Conservation (phyloP, 2,888 invertebrate species). For the Drosophila quinaria region DNA sequence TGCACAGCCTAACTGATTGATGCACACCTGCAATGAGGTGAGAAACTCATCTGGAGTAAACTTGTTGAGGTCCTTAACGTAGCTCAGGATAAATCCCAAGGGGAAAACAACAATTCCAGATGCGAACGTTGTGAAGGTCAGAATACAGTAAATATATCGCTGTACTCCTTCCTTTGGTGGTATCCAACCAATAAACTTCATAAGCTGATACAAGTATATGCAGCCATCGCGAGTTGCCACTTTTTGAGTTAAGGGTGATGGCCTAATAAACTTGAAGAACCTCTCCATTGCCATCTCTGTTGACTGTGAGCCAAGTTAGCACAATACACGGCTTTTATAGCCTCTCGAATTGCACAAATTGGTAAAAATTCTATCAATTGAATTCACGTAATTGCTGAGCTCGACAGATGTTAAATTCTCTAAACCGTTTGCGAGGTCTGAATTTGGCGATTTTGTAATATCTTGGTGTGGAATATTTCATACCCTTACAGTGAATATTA, state of each 20-base stretch:
- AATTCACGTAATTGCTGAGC: too few species aligned
- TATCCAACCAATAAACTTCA: conserved; percentile 2
- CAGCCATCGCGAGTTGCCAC: not conserved
- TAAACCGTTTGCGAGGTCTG: too few species aligned
- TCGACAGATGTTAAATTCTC: too few species aligned
- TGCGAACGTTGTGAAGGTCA: not conserved
- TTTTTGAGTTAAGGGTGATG: not conserved
- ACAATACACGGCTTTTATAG: not conserved
- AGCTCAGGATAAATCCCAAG: not conserved
- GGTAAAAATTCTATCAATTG: too few species aligned
- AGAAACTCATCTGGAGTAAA: not conserved
- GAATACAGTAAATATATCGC: not conserved
- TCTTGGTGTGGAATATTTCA: too few species aligned
- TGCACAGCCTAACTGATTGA: not conserved
- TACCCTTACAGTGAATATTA: too few species aligned
- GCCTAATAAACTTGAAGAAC: not conserved
- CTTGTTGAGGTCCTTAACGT: not conserved
- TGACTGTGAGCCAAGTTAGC: not conserved
- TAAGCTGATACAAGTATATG: not conserved
- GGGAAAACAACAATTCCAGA: not conserved
- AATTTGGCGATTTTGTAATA: too few species aligned
- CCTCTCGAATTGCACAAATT: not conserved
- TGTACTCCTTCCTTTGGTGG: not conserved
- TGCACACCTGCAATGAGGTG: not conserved
- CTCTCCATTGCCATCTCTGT: not conserved